phyloP scores from a whole-genome alignment of 2,113 vertebrate species.

The pig (Sus scrofa) region DNA sequence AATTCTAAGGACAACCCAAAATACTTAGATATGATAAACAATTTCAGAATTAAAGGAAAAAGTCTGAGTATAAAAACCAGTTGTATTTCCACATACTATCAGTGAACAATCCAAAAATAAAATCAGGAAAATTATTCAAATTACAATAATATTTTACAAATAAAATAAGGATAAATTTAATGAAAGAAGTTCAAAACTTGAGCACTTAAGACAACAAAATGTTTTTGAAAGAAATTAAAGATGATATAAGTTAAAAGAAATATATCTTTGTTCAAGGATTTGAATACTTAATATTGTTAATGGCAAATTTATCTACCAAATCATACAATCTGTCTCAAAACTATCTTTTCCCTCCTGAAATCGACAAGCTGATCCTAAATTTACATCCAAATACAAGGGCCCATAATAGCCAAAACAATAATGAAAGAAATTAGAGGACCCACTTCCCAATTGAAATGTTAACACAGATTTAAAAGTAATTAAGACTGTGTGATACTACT shows the following conservation, averaged over 20 bases:
- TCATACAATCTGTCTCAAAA: neutral
- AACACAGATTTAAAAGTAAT: neutral
- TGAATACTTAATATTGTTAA: neutral
- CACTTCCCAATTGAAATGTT: neutral
- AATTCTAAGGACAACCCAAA: neutral
- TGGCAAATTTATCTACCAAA: neutral
- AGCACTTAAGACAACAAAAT: neutral
- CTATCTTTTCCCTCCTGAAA: neutral
- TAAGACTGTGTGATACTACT: neutral
- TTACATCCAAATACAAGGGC: neutral
- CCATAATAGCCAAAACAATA: neutral
- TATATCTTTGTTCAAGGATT: neutral
- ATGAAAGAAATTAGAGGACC: neutral
- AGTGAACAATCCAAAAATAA: neutral
- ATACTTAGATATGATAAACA: neutral
- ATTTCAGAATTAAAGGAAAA: neutral
- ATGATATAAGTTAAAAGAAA: neutral
- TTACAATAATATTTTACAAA: neutral
- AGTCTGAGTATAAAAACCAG: neutral
- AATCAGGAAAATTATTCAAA: neutral
- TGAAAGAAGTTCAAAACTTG: neutral
- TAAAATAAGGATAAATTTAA: neutral
- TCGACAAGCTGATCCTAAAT: neutral
- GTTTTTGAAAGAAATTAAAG: constrained; percentile 8
- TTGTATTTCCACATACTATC: neutral